Evolutionary conservation across 2,113 vertebrate genomes (phyloP), one percentile per base, ranked within the genome.

Genomic region (Pyxicephalus adspersus): DNA sequence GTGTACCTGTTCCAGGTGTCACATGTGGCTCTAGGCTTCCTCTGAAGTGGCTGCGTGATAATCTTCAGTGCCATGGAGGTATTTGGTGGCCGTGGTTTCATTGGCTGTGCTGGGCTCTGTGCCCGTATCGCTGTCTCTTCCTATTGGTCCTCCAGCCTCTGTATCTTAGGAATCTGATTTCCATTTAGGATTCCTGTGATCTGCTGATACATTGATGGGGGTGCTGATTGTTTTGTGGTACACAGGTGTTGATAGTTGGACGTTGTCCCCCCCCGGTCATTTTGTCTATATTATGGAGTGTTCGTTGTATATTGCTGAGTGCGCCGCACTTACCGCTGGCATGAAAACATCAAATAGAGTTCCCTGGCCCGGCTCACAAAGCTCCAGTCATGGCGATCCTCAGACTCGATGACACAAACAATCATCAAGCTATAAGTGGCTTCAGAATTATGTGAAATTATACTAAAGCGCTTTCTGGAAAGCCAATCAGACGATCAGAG

Each of bases 391-490:
- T 90, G 83, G 83, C 76, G 83, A 84, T 81, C 79, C 83, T 83
- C 83, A 63, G 85, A 86, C 84, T 79, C 83, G 89, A 72, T 92
- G 88, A 90, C 87, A 89, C 80, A 75, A 87, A 54, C 83, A 88
- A 76, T 94, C 92, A 92, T 85, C 90, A 83, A 45, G 83, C 82
- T 80, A 83, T 83, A 86, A 83, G 83, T 87, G 83, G 88, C 82
- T 74, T 87, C 87, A 87, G 90, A 91, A 89, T 38, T 85, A 91
- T 88, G 91, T 91, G 91, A 87, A 86, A 89, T 86, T 89, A 83
- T 84, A 72, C 82, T 93, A 91, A 90, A 90, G 87, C 87, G 84
- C 86, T 89, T 91, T 83, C 63, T 85, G 86, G 88, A 90, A 86
- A 83, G 87, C 85, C 81, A 89, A 87, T 88, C 88, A 84, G 87